phyloP scores from a whole-genome alignment of 1,140 invertebrate species.

The Meloidogyne floridensis region DNA sequence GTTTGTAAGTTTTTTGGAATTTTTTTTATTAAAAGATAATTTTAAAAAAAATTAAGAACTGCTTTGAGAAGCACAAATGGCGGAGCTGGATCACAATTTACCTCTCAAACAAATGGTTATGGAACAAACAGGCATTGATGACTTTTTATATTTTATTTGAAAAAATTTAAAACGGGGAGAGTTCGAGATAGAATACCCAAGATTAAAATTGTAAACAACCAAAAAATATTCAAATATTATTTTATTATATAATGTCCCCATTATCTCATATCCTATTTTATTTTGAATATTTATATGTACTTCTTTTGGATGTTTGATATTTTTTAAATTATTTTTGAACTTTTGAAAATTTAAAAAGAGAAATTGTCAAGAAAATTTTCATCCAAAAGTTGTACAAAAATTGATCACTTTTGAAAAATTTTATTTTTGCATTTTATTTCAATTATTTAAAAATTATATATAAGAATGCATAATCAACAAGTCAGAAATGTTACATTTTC shows the following conservation, averaged over 20 bases:
- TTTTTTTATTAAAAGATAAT: neutral
- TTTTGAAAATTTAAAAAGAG: neutral
- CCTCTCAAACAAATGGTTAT: neutral
- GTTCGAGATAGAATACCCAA: neutral
- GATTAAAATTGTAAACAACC: neutral
- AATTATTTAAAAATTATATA: too few relatives aligned
- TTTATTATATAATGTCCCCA: neutral
- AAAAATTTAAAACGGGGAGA: neutral
- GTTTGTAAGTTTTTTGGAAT: neutral
- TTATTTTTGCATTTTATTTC: too few relatives aligned
- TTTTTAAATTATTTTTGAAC: neutral
- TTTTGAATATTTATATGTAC: neutral
- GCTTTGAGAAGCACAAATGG: neutral
- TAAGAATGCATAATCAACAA: too few relatives aligned
- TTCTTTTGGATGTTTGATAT: neutral
- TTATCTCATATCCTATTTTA: neutral
- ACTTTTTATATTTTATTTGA: neutral
- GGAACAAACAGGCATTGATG: conserved; percentile 5
- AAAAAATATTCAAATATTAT: neutral
- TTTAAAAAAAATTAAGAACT: neutral
- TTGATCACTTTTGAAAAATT: neutral
- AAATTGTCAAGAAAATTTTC: neutral
- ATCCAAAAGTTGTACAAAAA: neutral
- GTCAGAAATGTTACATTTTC: too few relatives aligned
- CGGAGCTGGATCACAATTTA: neutral